Evolutionary conservation across 2,888 invertebrate genomes (phyloP).

Genomic region (Arge pagana): DNA sequence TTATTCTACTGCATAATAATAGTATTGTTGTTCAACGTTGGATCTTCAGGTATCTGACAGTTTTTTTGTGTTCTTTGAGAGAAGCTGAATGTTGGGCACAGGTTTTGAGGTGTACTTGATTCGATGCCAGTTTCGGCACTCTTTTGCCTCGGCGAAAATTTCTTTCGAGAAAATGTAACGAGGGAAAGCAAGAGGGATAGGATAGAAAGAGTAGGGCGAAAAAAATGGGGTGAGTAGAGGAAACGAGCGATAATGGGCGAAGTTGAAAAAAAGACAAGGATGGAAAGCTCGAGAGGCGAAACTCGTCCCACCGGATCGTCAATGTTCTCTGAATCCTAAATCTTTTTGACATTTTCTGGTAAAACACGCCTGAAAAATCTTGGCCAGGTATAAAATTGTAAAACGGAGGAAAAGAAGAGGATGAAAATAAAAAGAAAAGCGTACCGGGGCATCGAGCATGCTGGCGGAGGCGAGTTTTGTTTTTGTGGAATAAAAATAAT

Average conservation of each 20-base stretch:
- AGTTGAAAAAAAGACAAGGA: slow-evolving; percentile 26
- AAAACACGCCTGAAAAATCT: slow-evolving; percentile 47
- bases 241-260: slow-evolving; percentile 21
- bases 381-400: slow-evolving; percentile 37
- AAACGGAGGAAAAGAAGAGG: slow-evolving; percentile 1
- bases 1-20: too few species aligned
- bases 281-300: slow-evolving; percentile 43
- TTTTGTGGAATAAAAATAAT: slow-evolving; percentile 20
- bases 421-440: neutral
- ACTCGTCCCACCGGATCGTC: slow-evolving; percentile 35
- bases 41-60: too few species aligned
- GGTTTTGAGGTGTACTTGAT: too few species aligned
- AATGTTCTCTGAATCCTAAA: slow-evolving; percentile 43
- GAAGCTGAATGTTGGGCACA: too few species aligned
- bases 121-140: too few species aligned
- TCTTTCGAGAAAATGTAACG: slow-evolving; percentile 40
- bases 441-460: neutral
- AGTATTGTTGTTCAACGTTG: too few species aligned
- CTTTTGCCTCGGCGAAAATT: too few species aligned
- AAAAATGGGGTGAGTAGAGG: slow-evolving; percentile 20
- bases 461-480: neutral
- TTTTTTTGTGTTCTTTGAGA: too few species aligned
- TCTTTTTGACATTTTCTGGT: slow-evolving; percentile 44
- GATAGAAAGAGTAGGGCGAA: slow-evolving; percentile 10
- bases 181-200: slow-evolving; percentile 14